A percentile compares a stretch with the other conserved stretches of the same genome.
Conservation (phyloP, 1,140 invertebrate species). For the Probaryconus sp. region DNA sequence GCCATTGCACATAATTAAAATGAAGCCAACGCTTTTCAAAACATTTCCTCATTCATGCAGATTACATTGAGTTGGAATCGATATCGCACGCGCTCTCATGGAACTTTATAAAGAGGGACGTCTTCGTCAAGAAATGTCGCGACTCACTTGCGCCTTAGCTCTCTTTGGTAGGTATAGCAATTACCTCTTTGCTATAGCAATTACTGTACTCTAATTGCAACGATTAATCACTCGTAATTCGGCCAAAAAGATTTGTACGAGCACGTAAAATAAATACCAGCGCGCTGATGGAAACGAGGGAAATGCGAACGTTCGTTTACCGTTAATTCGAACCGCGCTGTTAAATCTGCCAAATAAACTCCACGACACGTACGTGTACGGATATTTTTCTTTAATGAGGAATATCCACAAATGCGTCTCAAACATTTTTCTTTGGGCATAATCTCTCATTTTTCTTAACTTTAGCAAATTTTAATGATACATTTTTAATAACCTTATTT, state of each 20-base stretch:
- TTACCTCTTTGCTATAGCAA: neutral
- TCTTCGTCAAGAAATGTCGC: slow-evolving; percentile 10
- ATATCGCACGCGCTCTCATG: neutral
- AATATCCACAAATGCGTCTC: neutral
- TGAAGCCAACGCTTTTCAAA: too few species aligned
- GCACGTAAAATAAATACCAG: slow-evolving; percentile 1
- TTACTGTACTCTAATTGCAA: slow-evolving; percentile 17
- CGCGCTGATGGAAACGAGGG: too few species aligned
- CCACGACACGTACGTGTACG: neutral
- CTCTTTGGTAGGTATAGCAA: slow-evolving; percentile 5
- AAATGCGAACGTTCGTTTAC: slow-evolving; percentile 10
- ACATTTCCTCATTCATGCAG: too few species aligned
- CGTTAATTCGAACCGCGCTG: neutral
- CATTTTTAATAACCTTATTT: too few species aligned
- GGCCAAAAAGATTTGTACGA: neutral
- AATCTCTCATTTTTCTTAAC: too few species aligned
- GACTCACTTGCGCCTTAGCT: neutral
- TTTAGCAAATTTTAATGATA: too few species aligned
- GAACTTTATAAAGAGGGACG: neutral
- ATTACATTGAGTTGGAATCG: neutral
- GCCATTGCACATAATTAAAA: too few species aligned
- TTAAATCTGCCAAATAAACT: neutral
- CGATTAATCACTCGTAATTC: slow-evolving; percentile 18
- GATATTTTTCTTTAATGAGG: neutral
- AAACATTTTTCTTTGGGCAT: too few species aligned